Conservation (phyloP, 2,113 vertebrate genomes). For the Hippoglossus stenolepis region DNA sequence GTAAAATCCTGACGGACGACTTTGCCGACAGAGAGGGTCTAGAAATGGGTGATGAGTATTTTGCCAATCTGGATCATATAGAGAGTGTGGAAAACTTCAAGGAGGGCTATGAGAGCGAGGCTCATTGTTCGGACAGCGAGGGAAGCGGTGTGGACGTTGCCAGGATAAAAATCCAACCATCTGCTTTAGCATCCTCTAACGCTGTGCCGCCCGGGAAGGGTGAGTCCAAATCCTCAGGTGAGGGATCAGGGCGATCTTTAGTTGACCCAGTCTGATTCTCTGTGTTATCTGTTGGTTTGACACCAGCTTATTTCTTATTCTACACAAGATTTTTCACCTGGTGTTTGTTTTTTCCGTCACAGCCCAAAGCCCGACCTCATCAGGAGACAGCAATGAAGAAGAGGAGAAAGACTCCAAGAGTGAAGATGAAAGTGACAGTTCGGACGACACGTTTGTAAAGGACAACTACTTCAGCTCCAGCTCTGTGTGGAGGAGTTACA, state of each 20-base stretch:
- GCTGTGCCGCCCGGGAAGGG: constrained; percentile 69
- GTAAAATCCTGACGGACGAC: constrained; percentile 97
- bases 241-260: not conserved
- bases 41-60: constrained; percentile 98
- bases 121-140: constrained; percentile 91
- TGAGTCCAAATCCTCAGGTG: constrained; percentile 51
- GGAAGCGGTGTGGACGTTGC: constrained; percentile 94
- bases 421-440: constrained; percentile 94
- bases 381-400: constrained; percentile 83
- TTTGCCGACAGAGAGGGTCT: constrained; percentile 97
- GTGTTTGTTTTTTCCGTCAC: not conserved
- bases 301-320: not conserved
- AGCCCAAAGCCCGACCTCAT: constrained; percentile 72
- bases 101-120: constrained; percentile 97
- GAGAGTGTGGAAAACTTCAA: constrained; percentile 99
- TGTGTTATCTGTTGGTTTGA: not conserved
- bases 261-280: not conserved
- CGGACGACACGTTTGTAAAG: constrained; percentile 95
- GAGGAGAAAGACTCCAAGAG: constrained; percentile 90
- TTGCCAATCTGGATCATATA: constrained; percentile 97
- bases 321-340: not conserved
- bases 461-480: constrained; percentile 89
- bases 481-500: constrained; percentile 96
- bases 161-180: constrained; percentile 77
- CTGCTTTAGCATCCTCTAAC: constrained; percentile 63